A percentile compares a stretch with the other conserved stretches of the same genome.
Conservation (phyloP, 2,797 vertebrate species). For the Acanthis flammea region DNA sequence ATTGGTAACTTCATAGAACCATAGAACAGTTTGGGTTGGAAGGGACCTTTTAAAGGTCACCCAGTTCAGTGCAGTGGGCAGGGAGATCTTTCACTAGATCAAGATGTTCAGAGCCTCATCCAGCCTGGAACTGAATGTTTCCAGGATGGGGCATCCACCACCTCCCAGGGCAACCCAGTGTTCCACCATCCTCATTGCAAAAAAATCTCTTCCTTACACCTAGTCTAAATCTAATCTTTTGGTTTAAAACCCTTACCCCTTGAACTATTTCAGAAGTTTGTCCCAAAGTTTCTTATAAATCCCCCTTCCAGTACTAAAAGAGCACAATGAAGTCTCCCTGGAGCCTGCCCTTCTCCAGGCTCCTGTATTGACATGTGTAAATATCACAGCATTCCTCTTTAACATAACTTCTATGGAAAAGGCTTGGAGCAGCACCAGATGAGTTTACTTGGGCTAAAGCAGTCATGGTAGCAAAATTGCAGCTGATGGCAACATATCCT, state of each 20-base stretch:
- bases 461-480: not conserved
- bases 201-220: not conserved
- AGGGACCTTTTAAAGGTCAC: not conserved
- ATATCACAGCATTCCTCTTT: not conserved
- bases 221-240: not conserved
- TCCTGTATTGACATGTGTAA: not conserved
- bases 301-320: not conserved
- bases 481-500: not conserved
- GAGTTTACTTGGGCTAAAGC: not conserved
- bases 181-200: not conserved
- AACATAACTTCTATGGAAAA: not conserved
- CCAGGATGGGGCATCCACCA: not conserved
- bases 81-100: not conserved
- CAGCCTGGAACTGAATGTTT: not conserved
- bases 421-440: not conserved
- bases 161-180: not conserved
- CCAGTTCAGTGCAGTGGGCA: not conserved
- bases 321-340: not conserved
- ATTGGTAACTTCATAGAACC: not conserved
- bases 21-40: not conserved
- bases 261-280: not conserved
- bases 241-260: not conserved
- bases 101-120: not conserved
- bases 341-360: not conserved
- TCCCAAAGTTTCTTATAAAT: not conserved